Evolutionary conservation across 1,140 invertebrate species (phyloP).

Genomic region (Physella acuta): DNA sequence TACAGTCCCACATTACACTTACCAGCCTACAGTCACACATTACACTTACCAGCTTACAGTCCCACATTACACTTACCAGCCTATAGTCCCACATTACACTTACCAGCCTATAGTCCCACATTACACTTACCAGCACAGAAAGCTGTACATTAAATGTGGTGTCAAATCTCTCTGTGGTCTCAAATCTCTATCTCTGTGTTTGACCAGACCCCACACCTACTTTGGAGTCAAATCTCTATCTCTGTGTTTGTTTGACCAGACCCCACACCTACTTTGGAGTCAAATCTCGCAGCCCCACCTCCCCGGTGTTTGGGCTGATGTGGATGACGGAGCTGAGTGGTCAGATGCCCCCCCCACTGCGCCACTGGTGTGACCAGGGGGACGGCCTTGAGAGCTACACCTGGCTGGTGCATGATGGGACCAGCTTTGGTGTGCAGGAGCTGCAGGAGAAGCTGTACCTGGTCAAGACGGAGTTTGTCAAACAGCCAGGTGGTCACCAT

Average conservation of each 20-base stretch:
- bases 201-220: constrained; percentile 77
- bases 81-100: too few relatives aligned
- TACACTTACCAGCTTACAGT: too few relatives aligned
- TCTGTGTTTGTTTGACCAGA: too few relatives aligned
- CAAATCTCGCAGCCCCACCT: constrained; percentile 83
- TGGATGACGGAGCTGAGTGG: constrained; percentile 77
- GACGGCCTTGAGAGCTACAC: constrained; percentile 79
- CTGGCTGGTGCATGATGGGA: constrained; percentile 91
- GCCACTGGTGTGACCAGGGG: constrained; percentile 92
- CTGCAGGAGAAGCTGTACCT: constrained; percentile 79
- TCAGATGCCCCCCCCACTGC: constrained; percentile 56
- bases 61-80: too few relatives aligned
- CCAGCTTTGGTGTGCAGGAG: constrained; percentile 87
- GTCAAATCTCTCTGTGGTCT: too few relatives aligned
- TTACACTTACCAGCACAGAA: too few relatives aligned
- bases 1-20: too few relatives aligned
- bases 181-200: too few relatives aligned
- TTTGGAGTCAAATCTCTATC: too few relatives aligned
- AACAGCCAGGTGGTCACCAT: constrained; percentile 73
- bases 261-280: constrained; percentile 80
- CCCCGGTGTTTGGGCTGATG: constrained; percentile 88
- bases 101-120: too few relatives aligned
- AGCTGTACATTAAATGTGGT: too few relatives aligned
- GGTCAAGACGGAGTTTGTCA: constrained; percentile 86
- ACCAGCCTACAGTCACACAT: too few relatives aligned